A percentile compares a stretch with the other conserved stretches of the same genome.
Evolutionary conservation across 1,140 invertebrate species (phyloP).

Genomic region (Euglossa dilemma): DNA sequence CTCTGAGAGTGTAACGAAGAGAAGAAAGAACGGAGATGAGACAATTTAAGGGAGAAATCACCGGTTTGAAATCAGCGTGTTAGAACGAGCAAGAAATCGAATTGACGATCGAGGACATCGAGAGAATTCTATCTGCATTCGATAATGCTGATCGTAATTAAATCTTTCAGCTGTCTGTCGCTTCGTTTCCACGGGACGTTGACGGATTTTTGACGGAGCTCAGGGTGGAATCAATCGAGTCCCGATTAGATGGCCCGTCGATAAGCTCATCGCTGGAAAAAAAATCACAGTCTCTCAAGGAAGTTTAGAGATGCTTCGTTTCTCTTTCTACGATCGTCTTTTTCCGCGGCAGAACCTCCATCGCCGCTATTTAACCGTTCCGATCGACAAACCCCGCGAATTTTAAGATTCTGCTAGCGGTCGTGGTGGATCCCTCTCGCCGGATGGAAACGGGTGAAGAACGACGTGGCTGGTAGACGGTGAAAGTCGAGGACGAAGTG

Average conservation of each 20-base stretch:
- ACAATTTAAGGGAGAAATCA: no score
- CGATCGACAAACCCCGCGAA: background rate
- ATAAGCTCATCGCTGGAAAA: constrained; percentile 3
- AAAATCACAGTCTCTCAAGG: constrained; percentile 2
- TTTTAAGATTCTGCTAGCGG: background rate
- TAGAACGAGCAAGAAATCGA: no score
- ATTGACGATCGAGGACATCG: no score
- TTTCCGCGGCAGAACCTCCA: background rate
- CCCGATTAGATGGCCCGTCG: background rate
- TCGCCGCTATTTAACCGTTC: no score
- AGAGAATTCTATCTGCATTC: no score
- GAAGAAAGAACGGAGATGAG: no score
- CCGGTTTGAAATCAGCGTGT: no score
- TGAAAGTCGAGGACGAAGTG: constrained; percentile 4
- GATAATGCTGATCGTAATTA: background rate
- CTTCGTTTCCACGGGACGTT: background rate
- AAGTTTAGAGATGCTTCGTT: background rate
- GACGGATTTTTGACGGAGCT: background rate
- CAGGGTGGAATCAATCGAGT: background rate
- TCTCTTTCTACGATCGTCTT: background rate
- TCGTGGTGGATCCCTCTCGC: background rate
- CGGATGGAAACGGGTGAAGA: background rate
- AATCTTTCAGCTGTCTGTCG: background rate
- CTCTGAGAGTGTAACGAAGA: no score
- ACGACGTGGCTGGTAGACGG: background rate